Base-by-base conservation (phyloP, 2,797 vertebrate genomes). In the Todus mexicanus region DNA sequence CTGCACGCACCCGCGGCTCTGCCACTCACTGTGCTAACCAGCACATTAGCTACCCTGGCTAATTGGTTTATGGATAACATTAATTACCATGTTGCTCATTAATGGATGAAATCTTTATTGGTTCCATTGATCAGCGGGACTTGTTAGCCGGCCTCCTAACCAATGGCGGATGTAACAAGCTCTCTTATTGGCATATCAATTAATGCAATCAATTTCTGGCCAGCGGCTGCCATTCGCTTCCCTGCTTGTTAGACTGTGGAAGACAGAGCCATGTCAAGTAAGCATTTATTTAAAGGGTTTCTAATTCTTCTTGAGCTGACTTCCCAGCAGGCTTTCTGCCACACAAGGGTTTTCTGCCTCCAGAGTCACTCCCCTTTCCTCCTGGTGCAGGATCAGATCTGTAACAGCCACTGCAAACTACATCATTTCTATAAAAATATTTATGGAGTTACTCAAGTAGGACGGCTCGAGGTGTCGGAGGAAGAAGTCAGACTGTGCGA, bases 141-240 rank as follows among this genome's bases (percentile, higher is more conserved):
- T 99, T 99, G 99, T 99, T 99, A 99, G 99, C 98, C 97, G 98
- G 99, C 98, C 98, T 98, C 98, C 98, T 98, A 98, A 99, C 99
- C 99, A 99, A 99, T 99, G 98, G 99, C 98, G 98, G 99, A 99
- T 98, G 98, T 99, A 99, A 99, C 99, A 99, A 99, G 99, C 98
- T 99, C 98, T 98, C 98, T 99, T 99, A 99, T 99, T 98, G 99
- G 99, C 99, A 99, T 99, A 99, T 98, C 99, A 99, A 99, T 99
- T 99, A 99, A 99, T 99, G 98, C 97, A 99, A 99, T 99, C 99
- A 99, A 99, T 99, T 99, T 97, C 98, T 98, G 98, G 98, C 99
- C 98, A 98, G 98, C 98, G 98, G 98, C 98, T 99, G 98, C 98
- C 98, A 98, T 98, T 98, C 95, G 89, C 96, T 96, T 97, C 96